Conservation (phyloP, 2,888 invertebrate species). For the Macrosoma leucophasiata region DNA sequence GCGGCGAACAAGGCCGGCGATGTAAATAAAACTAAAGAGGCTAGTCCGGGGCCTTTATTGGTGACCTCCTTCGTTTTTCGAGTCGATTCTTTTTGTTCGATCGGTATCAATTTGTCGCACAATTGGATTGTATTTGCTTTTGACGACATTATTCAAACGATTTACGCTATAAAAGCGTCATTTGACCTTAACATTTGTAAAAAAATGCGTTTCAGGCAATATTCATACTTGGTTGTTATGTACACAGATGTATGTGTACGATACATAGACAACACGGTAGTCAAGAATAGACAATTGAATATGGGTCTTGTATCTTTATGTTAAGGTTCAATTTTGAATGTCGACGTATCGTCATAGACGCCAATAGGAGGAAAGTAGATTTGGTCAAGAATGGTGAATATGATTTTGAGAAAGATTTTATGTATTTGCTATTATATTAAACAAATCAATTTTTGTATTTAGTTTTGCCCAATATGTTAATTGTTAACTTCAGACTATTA, state of each 20-base stretch:
- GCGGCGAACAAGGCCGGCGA: slow-evolving; percentile 56
- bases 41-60: slow-evolving; percentile 54
- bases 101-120: slow-evolving; percentile 25
- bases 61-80: slow-evolving; percentile 49
- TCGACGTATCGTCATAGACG: slow-evolving; percentile 34
- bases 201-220: slow-evolving; percentile 29
- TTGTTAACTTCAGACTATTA: too few relatives aligned
- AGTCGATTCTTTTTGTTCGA: slow-evolving; percentile 35
- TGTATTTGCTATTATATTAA: too few relatives aligned
- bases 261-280: slow-evolving; percentile 40
- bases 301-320: slow-evolving; percentile 33
- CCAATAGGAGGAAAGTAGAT: slow-evolving; percentile 40
- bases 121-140: slow-evolving; percentile 18
- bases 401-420: too few relatives aligned
- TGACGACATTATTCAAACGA: slow-evolving; percentile 16
- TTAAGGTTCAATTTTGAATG: slow-evolving; percentile 44
- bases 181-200: slow-evolving; percentile 32
- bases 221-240: slow-evolving; percentile 40
- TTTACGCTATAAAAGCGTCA: slow-evolving; percentile 29
- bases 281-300: slow-evolving; percentile 36
- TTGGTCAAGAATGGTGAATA: slow-evolving; percentile 32
- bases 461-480: too few relatives aligned
- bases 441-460: too few relatives aligned
- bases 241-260: slow-evolving; percentile 48
- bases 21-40: slow-evolving; percentile 66